Base-by-base conservation (phyloP, 2,797 vertebrate species). In the Alcedo atthis region DNA sequence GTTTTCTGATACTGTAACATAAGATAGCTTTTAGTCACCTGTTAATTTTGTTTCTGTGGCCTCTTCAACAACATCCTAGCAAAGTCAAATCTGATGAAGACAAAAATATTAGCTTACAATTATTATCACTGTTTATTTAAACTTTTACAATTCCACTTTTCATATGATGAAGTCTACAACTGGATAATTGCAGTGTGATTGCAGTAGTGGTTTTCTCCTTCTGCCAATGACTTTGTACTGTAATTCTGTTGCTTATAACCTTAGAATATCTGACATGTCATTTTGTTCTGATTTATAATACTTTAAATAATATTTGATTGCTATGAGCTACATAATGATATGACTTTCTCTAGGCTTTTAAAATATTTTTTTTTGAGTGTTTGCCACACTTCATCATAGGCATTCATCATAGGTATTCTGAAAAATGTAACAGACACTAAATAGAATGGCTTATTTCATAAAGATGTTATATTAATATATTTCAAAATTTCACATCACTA, bases 271-370 rank as follows among this genome's bases (percentile, higher is more conserved):
- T 95, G 74, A 79, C 80, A 73, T 68, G 61, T 78, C 86, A 90
- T 93, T 95, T 93, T 87, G 53, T 63, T 92, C 92, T 93, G 87
- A 90, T 94, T 95, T 93, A 84, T 93, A 88, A 63, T 57, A 57
- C 33, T 74, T 93, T 79, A 93, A 96, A 94, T 89, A 91, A 70
- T 81, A 77, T 91, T 79, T 93, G 89, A 95, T 94, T 92, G 61
- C 35, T 73, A 63, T 70, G 70, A 95, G 37, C 18, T 81, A 40
- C 53, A 19, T 61, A 80, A 70, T 63, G 57, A 7, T 93, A 87
- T 84, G 48, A 77, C 42, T 91, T 74, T 40, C 48, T 84, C 74
- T 69, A 46, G 26, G 33, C 35, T 77, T 81, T 78, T 67, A 30
- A 59, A 91, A 86, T 79, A 42, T 54, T 59, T 32, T 87, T 18